Evolutionary conservation across 1,140 invertebrate species (phyloP).

Genomic region (Xylocopa sonorina): DNA sequence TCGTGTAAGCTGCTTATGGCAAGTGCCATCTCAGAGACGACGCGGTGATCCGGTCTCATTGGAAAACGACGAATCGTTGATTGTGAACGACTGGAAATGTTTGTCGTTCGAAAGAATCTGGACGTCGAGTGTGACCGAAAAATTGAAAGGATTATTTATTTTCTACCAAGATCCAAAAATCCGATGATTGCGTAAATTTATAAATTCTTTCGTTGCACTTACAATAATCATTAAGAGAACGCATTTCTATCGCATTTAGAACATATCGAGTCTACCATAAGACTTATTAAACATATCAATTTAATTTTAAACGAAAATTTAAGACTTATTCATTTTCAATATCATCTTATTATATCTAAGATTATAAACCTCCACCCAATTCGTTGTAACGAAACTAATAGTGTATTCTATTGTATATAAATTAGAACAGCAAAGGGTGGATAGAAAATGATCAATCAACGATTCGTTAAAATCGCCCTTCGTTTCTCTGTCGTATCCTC

Average conservation of each 20-base stretch:
- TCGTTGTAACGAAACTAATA: no score
- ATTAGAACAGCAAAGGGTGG: not conserved
- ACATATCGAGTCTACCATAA: not conserved
- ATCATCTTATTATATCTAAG: not conserved
- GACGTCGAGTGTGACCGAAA: no score
- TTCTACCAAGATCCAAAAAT: no score
- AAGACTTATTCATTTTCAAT: not conserved
- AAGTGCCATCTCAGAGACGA: conserved; percentile 41
- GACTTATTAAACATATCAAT: not conserved
- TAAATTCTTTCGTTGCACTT: not conserved
- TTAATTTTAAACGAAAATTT: not conserved
- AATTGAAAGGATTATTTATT: not conserved
- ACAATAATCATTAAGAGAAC: not conserved
- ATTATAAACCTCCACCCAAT: not conserved
- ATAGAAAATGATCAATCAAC: conserved; percentile 30
- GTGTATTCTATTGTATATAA: not conserved
- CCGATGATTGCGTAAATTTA: no score
- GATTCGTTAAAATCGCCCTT: conserved; percentile 39
- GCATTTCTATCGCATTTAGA: not conserved
- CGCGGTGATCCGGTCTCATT: conserved; percentile 10
- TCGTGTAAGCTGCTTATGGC: conserved; percentile 24
- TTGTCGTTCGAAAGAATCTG: not conserved
- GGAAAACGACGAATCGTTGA: conserved; percentile 46
- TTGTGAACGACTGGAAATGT: not conserved
- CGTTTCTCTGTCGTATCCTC: conserved; percentile 28